phyloP scores from a whole-genome alignment of 2,888 invertebrate genomes.

The Phaonia tiefii region DNA sequence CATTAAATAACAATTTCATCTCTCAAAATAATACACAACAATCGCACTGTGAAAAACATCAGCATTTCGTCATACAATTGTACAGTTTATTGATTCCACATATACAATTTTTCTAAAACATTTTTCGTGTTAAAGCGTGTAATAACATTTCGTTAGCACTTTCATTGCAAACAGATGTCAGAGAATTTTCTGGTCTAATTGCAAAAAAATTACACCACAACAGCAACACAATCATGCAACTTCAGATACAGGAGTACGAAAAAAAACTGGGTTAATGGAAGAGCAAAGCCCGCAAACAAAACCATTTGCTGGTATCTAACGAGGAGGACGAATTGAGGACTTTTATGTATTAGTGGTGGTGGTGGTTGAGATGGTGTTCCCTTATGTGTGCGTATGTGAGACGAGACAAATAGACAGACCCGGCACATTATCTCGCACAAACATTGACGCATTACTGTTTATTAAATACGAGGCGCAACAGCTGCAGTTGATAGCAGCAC shows the following conservation, averaged over 20 bases:
- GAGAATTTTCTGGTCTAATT: slow-evolving; percentile 57
- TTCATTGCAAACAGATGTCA: slow-evolving; percentile 37
- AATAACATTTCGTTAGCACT: background rate
- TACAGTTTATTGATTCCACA: no score
- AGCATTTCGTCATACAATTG: no score
- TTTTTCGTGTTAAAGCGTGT: background rate
- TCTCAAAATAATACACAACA: no score
- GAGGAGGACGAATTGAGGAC: slow-evolving; percentile 28
- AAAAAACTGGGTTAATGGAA: slow-evolving; percentile 66
- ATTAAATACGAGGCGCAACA: slow-evolving; percentile 19
- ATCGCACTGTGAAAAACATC: no score
- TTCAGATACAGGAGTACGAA: slow-evolving; percentile 29
- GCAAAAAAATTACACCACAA: slow-evolving; percentile 25
- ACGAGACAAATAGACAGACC: background rate
- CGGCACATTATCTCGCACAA: background rate
- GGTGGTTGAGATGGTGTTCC: no score
- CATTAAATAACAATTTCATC: no score
- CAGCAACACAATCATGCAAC: slow-evolving; percentile 33
- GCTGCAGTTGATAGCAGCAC: slow-evolving; percentile 1
- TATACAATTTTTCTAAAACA: background rate
- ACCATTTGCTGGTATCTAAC: slow-evolving; percentile 33
- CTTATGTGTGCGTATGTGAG: slow-evolving; percentile 32
- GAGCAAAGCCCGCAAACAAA: slow-evolving; percentile 53
- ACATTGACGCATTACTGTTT: slow-evolving; percentile 61
- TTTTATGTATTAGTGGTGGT: slow-evolving; percentile 60